phyloP scores from a whole-genome alignment of 2,797 vertebrate species.

The Tangara arthus region DNA sequence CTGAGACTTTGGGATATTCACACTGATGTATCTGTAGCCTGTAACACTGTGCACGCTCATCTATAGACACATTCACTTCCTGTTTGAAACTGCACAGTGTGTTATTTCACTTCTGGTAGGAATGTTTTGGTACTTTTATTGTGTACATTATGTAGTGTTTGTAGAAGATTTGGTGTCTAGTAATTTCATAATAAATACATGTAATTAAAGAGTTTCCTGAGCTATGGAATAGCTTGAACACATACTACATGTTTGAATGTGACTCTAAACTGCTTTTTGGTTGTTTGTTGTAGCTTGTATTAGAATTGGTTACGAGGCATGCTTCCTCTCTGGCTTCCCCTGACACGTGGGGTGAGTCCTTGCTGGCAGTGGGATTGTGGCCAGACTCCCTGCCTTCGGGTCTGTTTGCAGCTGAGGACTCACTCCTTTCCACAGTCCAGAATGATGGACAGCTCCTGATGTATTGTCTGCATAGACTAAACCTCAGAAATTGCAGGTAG shows the following conservation, averaged over 20 bases:
- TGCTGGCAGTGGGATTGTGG: conserved; percentile 92
- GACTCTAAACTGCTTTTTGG: background rate
- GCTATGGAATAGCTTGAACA: background rate
- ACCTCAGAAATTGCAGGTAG: conserved; percentile 85
- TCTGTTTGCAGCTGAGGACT: conserved; percentile 87
- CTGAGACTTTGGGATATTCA: background rate
- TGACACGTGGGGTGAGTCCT: conserved; percentile 80
- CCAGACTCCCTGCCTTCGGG: conserved; percentile 87
- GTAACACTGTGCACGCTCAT: background rate
- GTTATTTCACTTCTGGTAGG: background rate
- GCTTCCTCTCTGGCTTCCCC: conserved; percentile 76
- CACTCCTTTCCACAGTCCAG: conserved; percentile 85
- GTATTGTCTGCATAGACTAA: conserved; percentile 89
- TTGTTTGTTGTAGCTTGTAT: conserved; percentile 76
- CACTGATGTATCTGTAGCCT: background rate
- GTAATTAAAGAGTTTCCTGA: background rate
- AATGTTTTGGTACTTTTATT: background rate
- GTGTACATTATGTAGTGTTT: fast-evolving
- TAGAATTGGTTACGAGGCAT: conserved; percentile 83
- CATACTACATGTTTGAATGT: background rate
- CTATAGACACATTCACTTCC: background rate
- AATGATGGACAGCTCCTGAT: conserved; percentile 90
- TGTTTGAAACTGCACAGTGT: background rate
- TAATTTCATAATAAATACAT: background rate
- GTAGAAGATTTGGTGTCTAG: background rate